Conservation (phyloP, 2,888 invertebrate species). For the Labia minor region DNA sequence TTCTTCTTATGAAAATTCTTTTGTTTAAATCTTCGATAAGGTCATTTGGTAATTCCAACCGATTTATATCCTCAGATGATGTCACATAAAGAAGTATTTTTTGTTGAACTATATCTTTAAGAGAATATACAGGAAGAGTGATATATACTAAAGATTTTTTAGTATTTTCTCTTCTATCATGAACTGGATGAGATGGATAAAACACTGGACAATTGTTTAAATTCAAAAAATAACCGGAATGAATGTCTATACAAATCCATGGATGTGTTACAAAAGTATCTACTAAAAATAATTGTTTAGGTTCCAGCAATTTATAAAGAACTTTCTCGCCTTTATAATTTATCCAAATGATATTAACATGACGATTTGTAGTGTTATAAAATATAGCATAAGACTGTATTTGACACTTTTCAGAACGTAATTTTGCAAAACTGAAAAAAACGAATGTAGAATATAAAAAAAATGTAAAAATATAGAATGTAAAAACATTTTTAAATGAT, state of each 20-base stretch:
- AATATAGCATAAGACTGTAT: slow-evolving; percentile 45
- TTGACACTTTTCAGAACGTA: slow-evolving; percentile 14
- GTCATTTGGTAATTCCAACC: neutral
- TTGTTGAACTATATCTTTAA: neutral
- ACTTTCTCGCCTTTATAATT: slow-evolving; percentile 55
- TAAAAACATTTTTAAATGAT: no score
- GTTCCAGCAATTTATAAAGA: slow-evolving; percentile 48
- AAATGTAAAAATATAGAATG: no score
- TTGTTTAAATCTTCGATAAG: neutral
- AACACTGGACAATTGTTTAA: neutral
- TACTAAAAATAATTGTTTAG: slow-evolving; percentile 48
- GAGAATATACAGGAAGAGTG: neutral
- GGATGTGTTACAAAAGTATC: slow-evolving; percentile 72
- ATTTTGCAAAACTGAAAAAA: neutral
- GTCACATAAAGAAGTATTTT: neutral
- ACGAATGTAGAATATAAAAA: no score
- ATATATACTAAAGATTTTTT: neutral
- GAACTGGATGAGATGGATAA: neutral
- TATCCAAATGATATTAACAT: slow-evolving; percentile 62
- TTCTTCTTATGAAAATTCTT: no score
- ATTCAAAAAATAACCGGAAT: slow-evolving; percentile 35
- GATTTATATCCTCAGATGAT: neutral
- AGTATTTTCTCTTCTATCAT: neutral
- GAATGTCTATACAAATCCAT: slow-evolving; percentile 67
- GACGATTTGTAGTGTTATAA: slow-evolving; percentile 45